These are phyloP conservation scores for Liodrosophila aerea DNA, from an alignment of 2,888 invertebrate species.

Conservation along the genomic window DNA sequence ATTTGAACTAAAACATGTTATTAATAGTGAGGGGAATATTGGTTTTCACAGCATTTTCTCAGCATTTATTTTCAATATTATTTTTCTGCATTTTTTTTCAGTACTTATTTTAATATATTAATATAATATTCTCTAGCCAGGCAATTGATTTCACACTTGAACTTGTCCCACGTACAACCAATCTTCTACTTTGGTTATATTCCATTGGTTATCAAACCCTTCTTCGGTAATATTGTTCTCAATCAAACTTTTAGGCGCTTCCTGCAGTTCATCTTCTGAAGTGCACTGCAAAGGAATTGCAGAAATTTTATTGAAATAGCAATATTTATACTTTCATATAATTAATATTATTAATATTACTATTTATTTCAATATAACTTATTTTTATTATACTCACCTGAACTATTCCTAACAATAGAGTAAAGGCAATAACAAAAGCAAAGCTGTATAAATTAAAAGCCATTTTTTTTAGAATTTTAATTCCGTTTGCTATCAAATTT, in stretches of 20 bases:
- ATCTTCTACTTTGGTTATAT: conserved; percentile 15
- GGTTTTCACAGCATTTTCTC: too few relatives aligned
- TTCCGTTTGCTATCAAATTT: neutral
- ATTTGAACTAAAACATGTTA: too few relatives aligned
- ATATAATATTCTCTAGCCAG: conserved; percentile 15
- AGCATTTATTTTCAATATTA: too few relatives aligned
- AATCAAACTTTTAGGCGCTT: conserved; percentile 6
- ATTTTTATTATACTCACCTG: too few relatives aligned
- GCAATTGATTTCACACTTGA: conserved; percentile 45
- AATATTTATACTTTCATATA: too few relatives aligned
- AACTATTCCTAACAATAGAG: neutral
- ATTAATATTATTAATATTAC: too few relatives aligned
- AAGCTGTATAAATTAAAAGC: neutral
- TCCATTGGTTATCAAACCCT: conserved; percentile 19
- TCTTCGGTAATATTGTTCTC: conserved; percentile 25
- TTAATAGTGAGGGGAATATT: too few relatives aligned
- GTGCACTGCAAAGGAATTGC: conserved; percentile 10
- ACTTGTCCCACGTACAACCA: conserved; percentile 28
- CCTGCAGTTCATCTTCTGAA: neutral
- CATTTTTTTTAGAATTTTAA: too few relatives aligned
- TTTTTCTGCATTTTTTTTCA: too few relatives aligned
- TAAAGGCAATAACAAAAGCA: neutral
- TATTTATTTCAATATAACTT: too few relatives aligned
- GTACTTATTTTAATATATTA: too few relatives aligned
- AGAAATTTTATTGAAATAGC: too few relatives aligned